Evolutionary conservation across 1,140 invertebrate species (phyloP).

Genomic region (Notospermus geniculatus): DNA sequence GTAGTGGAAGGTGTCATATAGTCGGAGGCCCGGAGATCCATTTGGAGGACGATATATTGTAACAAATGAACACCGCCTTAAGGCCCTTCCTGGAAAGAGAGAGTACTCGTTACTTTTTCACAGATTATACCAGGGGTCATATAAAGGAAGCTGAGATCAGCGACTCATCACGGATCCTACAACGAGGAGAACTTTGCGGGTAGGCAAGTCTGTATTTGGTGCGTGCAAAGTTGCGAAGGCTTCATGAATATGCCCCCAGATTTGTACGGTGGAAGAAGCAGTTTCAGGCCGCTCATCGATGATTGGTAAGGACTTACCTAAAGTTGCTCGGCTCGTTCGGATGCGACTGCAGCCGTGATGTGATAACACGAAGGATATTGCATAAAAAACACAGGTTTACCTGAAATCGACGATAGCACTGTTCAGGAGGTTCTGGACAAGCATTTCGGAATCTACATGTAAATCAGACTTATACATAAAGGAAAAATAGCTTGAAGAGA

Average conservation of each 20-base stretch:
- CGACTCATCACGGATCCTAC: neutral
- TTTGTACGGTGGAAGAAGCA: neutral
- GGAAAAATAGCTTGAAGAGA: too few relatives aligned
- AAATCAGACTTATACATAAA: too few relatives aligned
- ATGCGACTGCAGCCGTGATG: conserved; percentile 56
- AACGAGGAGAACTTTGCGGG: neutral
- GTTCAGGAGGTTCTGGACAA: neutral
- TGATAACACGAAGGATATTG: conserved; percentile 57
- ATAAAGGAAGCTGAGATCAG: neutral
- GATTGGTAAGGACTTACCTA: conserved; percentile 47
- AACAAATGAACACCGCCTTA: conserved; percentile 77
- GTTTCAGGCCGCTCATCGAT: neutral
- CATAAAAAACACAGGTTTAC: conserved; percentile 55
- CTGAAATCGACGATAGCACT: conserved; percentile 30
- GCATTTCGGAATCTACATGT: too few relatives aligned
- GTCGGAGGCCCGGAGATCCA: conserved; percentile 16
- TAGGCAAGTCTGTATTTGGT: neutral
- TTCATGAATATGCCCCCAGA: too few relatives aligned
- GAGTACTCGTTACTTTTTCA: neutral
- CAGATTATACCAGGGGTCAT: neutral
- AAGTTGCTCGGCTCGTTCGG: conserved; percentile 59
- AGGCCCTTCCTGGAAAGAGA: conserved; percentile 40
- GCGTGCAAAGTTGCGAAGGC: too few relatives aligned
- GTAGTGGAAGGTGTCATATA: conserved; percentile 39
- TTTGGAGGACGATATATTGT: conserved; percentile 73